Evolutionary conservation across 2,888 invertebrate genomes (phyloP).

Genomic region (Acleris holmiana): DNA sequence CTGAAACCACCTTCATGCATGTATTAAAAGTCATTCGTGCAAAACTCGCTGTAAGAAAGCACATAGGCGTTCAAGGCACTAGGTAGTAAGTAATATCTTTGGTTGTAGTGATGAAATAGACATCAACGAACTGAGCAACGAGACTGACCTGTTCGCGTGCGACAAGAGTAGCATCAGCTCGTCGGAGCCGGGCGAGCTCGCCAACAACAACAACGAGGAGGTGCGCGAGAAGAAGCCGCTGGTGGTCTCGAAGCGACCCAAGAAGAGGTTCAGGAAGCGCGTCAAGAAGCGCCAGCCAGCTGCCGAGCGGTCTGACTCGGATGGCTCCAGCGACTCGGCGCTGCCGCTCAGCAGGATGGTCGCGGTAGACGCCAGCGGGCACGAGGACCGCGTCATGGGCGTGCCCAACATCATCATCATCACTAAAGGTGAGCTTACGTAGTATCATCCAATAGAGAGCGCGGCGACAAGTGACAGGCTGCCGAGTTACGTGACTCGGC

Average conservation of each 20-base stretch:
- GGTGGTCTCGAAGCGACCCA: conserved; percentile 59
- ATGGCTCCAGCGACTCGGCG: conserved; percentile 74
- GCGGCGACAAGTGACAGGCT: no score
- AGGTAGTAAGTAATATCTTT: neutral
- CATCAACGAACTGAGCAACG: conserved; percentile 77
- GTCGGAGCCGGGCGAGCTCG: conserved; percentile 56
- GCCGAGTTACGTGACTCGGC: no score
- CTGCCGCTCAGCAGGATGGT: conserved; percentile 65
- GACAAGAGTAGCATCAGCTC: conserved; percentile 75
- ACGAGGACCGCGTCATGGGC: conserved; percentile 44
- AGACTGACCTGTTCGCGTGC: conserved; percentile 76
- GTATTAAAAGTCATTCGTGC: no score
- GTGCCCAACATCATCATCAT: conserved; percentile 66
- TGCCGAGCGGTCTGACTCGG: conserved; percentile 57
- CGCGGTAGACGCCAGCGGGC: conserved; percentile 51
- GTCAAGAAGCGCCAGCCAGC: conserved; percentile 70
- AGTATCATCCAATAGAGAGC: no score
- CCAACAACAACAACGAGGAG: conserved; percentile 74
- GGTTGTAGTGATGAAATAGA: conserved; percentile 70
- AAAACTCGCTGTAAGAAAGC: no score
- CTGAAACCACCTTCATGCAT: no score
- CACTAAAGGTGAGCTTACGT: conserved; percentile 58
- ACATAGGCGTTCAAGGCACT: no score
- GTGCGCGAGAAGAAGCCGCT: conserved; percentile 53
- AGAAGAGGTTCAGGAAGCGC: conserved; percentile 71